Percentiles rank a stretch among this genome's conserved stretches.
Evolutionary conservation across 2,113 vertebrate genomes (phyloP).

Genomic region (Macaca mulatta): DNA sequence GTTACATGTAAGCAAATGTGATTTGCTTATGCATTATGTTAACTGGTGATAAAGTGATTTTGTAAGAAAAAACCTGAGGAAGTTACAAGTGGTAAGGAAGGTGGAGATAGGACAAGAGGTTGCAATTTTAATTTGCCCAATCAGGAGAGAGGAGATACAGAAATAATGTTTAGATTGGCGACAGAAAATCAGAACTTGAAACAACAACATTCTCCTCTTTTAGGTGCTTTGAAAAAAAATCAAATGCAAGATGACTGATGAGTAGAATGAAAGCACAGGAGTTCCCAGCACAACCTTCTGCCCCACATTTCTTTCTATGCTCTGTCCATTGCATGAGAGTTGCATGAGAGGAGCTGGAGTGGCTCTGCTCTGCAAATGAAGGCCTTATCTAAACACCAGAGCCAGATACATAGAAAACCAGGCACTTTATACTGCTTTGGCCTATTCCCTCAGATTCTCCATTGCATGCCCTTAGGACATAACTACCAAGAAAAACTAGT

Average conservation of each 20-base stretch:
- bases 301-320: fast-evolving
- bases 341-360: background rate
- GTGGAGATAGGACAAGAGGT: no score
- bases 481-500: background rate
- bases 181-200: background rate
- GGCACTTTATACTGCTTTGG: background rate
- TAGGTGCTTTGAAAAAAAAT: background rate
- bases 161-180: background rate
- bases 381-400: background rate
- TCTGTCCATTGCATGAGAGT: background rate
- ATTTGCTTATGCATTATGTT: background rate
- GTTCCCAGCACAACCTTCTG: background rate
- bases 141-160: background rate
- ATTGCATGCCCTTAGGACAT: background rate
- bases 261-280: background rate
- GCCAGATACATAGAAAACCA: background rate
- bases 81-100: background rate
- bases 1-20: background rate
- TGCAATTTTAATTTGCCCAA: background rate
- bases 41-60: background rate
- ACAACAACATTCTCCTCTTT: background rate
- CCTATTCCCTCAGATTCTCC: background rate
- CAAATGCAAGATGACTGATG: background rate
- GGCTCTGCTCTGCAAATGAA: background rate
- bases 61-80: background rate